Base-by-base conservation (phyloP, 1,140 invertebrate genomes). In the Drosophila mayri region DNA sequence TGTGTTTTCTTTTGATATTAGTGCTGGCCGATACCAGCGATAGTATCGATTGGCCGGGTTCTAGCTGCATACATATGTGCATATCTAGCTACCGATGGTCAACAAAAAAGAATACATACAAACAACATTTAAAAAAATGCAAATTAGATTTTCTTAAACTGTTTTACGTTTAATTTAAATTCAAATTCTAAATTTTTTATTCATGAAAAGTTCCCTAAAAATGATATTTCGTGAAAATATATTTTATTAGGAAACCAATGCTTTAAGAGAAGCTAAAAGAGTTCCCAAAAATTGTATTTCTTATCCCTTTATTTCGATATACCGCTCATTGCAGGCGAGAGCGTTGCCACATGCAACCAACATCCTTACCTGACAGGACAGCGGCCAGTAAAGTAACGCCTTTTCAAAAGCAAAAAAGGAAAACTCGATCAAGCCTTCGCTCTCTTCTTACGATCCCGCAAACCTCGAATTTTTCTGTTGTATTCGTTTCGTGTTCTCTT, bases 401-500 rank as follows among this genome's bases (percentile, higher is more conserved):
- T 35, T 38, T 55, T 38, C 37, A 55, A 55, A 37, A 10, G 14
- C 12, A 37, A 37, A 16, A 1, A 37, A 18, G 18, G 32, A 1
- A 37, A 20, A 5, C 18, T 35, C 12, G 12, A 2, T 37, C 30
- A 37, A 54, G 32, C 14, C 18, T 20, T 52, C 5, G n/a, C 47
- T 49, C 25, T n/a, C 10, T 4, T 25, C 10, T 38, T 40, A 38
- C 11, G 25, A 16, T 32, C 16, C 30, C 50, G 14, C 50, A 16
- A 73, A 40, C 30, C 50, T 54, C 4, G 32, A 74, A 74, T 32
- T 44, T 46, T 74, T 77, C 54, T 52, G 25, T 76, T 25, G 25
- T 25, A 4, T 47, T 77, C 30, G 60, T 73, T 44, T 38, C 32
- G 55, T 75, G 79, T 88, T 76, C 78, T 90, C 81, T 81, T 84